phyloP scores from a whole-genome alignment of 2,113 vertebrate species.

The Eclectus roratus region DNA sequence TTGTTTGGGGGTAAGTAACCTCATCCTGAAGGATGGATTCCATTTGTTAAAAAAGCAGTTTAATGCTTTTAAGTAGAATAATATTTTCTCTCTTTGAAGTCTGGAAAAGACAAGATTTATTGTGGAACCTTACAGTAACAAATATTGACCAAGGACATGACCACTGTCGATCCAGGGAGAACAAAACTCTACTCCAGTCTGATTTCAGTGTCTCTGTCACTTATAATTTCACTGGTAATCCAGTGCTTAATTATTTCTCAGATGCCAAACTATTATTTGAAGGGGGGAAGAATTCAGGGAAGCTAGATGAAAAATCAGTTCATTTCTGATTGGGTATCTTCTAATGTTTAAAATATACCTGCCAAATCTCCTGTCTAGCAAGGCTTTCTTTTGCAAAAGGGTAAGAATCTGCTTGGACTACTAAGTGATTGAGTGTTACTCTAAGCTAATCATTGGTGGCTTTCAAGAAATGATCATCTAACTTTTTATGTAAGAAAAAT shows the following conservation, averaged over 20 bases:
- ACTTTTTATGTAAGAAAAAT: background rate
- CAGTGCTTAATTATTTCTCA: background rate
- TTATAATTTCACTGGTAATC: background rate
- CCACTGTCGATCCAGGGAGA: background rate
- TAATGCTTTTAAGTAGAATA: background rate
- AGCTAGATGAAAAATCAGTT: background rate
- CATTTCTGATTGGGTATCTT: background rate
- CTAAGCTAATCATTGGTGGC: background rate
- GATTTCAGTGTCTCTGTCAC: background rate
- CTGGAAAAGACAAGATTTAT: background rate
- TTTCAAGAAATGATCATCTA: background rate
- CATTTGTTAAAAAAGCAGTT: background rate
- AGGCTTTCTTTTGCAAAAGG: background rate
- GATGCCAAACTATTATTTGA: background rate
- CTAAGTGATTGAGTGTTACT: background rate
- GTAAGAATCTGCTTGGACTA: background rate
- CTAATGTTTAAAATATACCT: background rate
- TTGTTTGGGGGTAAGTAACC: background rate
- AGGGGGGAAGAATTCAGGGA: background rate
- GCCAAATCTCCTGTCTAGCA: background rate
- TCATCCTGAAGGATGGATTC: background rate
- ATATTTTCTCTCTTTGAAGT: background rate
- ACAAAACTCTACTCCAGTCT: background rate
- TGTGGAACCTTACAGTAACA: background rate
- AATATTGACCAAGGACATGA: background rate